Evolutionary conservation across 1,140 invertebrate species (phyloP).

Genomic region (Leptinotarsa defecta): DNA sequence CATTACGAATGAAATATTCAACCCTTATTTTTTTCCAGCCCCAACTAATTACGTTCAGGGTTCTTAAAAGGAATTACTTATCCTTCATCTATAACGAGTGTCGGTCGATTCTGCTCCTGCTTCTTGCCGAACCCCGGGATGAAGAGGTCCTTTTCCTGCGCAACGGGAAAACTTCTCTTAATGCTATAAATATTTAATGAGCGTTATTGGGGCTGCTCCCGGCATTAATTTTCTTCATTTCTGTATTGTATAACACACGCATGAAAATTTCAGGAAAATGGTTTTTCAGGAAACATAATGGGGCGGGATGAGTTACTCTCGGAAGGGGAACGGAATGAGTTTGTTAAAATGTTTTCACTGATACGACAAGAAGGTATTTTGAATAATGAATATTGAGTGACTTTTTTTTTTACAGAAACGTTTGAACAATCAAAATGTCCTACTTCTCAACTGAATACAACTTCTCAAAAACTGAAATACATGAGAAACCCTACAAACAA

Average conservation of each 20-base stretch:
- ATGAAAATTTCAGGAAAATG: conserved; percentile 23
- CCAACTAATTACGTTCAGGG: conserved; percentile 49
- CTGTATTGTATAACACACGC: conserved; percentile 26
- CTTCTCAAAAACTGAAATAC: no score
- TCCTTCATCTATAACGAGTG: conserved; percentile 37
- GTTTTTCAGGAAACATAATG: conserved; percentile 23
- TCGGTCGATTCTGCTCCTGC: conserved; percentile 28
- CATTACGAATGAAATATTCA: conserved; percentile 42
- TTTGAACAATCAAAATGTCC: no score
- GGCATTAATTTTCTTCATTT: conserved; percentile 21
- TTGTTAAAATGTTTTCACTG: neutral
- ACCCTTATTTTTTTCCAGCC: conserved; percentile 49
- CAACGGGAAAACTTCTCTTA: conserved; percentile 26
- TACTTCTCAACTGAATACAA: no score
- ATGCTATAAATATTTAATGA: conserved; percentile 33
- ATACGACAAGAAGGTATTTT: no score
- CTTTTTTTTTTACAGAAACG: no score
- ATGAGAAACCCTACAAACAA: no score
- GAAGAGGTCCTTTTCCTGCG: conserved; percentile 25
- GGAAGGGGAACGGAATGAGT: neutral
- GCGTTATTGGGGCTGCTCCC: conserved; percentile 28
- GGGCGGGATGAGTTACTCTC: conserved; percentile 5
- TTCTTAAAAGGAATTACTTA: conserved; percentile 45
- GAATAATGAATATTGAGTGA: no score
- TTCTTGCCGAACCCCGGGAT: conserved; percentile 20